Evolutionary conservation across 2,888 invertebrate genomes (phyloP).

Genomic region (Chironomus tentans): DNA sequence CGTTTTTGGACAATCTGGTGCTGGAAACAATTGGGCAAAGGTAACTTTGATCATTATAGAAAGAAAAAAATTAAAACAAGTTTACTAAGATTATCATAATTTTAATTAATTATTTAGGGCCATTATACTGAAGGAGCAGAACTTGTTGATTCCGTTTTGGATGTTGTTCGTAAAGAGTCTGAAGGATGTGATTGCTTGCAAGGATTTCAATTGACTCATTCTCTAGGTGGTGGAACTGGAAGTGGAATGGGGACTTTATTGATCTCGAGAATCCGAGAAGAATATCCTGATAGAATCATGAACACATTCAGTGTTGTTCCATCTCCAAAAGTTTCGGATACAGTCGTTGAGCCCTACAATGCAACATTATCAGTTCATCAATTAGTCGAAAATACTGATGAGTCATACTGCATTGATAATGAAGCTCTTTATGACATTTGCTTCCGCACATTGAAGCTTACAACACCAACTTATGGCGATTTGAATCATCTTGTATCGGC

Average conservation of each 20-base stretch:
- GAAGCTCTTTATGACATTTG: constrained; percentile 53
- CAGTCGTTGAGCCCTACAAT: constrained; percentile 71
- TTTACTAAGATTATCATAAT: too few relatives aligned
- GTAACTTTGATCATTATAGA: too few relatives aligned
- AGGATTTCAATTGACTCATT: constrained; percentile 59
- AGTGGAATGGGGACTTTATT: constrained; percentile 74
- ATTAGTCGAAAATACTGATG: constrained; percentile 82
- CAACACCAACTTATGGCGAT: constrained; percentile 82
- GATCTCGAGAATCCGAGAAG: constrained; percentile 71
- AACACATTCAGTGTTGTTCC: constrained; percentile 44
- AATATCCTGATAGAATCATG: constrained; percentile 78
- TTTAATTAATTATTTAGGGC: constrained; percentile 43
- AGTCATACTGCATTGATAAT: constrained; percentile 86
- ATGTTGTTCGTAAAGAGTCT: constrained; percentile 77
- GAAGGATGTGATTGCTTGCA: constrained; percentile 84
- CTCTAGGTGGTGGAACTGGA: constrained; percentile 55
- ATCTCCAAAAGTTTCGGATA: constrained; percentile 54
- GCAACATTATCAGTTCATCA: constrained; percentile 83
- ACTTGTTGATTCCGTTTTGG: constrained; percentile 72
- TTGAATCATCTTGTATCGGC: constrained; percentile 80
- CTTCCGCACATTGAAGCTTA: constrained; percentile 65
- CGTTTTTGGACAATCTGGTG: too few relatives aligned
- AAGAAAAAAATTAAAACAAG: too few relatives aligned
- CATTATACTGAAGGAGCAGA: constrained; percentile 88
- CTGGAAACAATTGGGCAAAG: too few relatives aligned